Percentiles rank a stretch among this genome's conserved stretches.
phyloP scores from a whole-genome alignment of 2,888 invertebrate genomes.

The Tortrix viridana region DNA sequence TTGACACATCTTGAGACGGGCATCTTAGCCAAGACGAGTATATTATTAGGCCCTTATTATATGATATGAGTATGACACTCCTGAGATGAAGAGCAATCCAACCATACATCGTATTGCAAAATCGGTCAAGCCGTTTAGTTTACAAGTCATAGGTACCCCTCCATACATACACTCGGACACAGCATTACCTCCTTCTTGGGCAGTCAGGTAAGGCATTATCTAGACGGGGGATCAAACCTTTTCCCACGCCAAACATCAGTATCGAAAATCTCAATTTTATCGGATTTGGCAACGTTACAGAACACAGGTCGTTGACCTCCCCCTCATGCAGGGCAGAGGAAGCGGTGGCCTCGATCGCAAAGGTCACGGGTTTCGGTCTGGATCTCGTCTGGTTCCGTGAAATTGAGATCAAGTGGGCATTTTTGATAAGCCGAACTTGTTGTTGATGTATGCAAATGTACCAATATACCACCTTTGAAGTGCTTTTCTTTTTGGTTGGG shows the following conservation, averaged over 20 bases:
- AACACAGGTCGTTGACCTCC: constrained; percentile 18
- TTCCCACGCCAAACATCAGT: constrained; percentile 28
- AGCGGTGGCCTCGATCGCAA: constrained; percentile 55
- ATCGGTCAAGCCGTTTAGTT: not conserved
- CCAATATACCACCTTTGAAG: too few relatives aligned
- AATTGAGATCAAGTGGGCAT: constrained; percentile 41
- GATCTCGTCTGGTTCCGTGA: constrained; percentile 38
- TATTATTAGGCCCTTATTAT: too few relatives aligned
- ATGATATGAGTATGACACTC: too few relatives aligned
- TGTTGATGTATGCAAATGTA: not conserved
- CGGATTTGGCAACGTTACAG: constrained; percentile 34
- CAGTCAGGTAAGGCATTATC: not conserved
- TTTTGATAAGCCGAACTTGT: not conserved
- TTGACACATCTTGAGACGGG: too few relatives aligned
- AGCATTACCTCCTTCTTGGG: not conserved
- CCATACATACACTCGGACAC: too few relatives aligned
- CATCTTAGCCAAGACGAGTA: too few relatives aligned
- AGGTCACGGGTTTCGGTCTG: constrained; percentile 58
- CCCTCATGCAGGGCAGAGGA: constrained; percentile 42
- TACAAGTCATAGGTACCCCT: too few relatives aligned
- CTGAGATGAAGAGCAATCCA: too few relatives aligned
- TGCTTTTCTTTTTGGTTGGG: too few relatives aligned
- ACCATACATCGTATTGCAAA: not conserved
- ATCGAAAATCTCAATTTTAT: constrained; percentile 29
- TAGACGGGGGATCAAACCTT: constrained; percentile 1